Base-by-base conservation (phyloP, 2,797 vertebrate genomes). In the Eutrigla gurnardus region DNA sequence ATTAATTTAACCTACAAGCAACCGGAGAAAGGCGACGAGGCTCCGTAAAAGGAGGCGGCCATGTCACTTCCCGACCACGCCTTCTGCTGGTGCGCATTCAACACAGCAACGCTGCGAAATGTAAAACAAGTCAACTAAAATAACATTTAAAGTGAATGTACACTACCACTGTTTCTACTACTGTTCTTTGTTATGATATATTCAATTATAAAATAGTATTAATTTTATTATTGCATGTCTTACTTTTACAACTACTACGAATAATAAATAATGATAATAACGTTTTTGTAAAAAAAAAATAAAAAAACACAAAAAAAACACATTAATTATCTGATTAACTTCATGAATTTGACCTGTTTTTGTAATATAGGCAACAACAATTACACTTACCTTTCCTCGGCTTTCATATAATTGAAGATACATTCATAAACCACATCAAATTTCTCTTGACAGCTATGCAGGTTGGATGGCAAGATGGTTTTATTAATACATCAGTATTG, bases 11-110 rank as follows among this genome's bases (percentile, higher is more conserved):
- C 86, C 81, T 80, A 82, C 82, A 86, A 75, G 80, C 60, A 43
- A 77, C 69, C 75, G 68, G 78, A 80, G 81, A 77, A 57, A 73
- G 57, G 43, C 67, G 67, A 73, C 42, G 62, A 14, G 4, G 43
- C 18, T 42, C 67, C 54, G 50, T 54, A 68, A 49, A 88, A 25
- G 92, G 90, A 35, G 59, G 92, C 88, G 53, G 94, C 95, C 93
- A 96, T 96, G 93, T 94, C 95, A 94, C 65, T 80, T 85, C 85
- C 86, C 76, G 66, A 5, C 78, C 93, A 91, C 93, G 91, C 92
- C 92, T 42, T 4, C 80, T 65, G 37, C n/a, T 0, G 68, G 1
- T 14, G 61, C 32, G 81, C 74, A n/a, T 89, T 88, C 83, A 89
- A 78, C 4, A 64, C 40, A 2, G 0, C 65, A 15, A 61, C 65